Base-by-base conservation (phyloP, 2,113 vertebrate genomes). In the Burhinus oedicnemus region DNA sequence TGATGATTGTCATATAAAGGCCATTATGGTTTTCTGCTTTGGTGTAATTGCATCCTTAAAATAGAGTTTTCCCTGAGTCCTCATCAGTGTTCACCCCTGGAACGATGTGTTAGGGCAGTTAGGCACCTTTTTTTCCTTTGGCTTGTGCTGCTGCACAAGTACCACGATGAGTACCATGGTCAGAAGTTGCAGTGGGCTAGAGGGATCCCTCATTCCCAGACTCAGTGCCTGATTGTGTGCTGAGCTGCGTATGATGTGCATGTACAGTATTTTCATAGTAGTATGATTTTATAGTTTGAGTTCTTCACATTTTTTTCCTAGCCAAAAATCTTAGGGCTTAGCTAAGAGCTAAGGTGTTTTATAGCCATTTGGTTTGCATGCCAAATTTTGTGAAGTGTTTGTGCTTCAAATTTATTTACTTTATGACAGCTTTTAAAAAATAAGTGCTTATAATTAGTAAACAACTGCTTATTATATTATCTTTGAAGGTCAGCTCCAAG, bases 31-130 rank as follows among this genome's bases (percentile, higher is more conserved):
- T 94, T 95, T 81, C 66, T 94, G 36, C 42, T 88, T 72, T 42
- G 61, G 18, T 79, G 16, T 79, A 60, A 52, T 36, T 62, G 8
- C 23, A 18, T 65, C 29, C 55, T 79, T 61, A 83, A 71, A 69
- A 47, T 15, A 40, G 64, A 71, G 44, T 3, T 61, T 77, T 64
- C 32, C 15, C 10, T 0, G 0, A 12, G 20, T 47, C 87, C 16
- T 64, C 17, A 1, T 40, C 44, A 11, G 23, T 6, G 11, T 9
- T 62, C 13, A 21, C 29, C 57, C 32, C 13, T 49, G 49, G 61
- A 88, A 20, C 0, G 6, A 14, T 47, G 52, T 1, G 0, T 8
- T 32, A 18, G 36, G 62, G 54, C 36, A 20, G 36, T 5, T n/a
- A 51, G 15, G 45, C 18, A 1, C 7, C 2, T 26, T 74, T 60